phyloP scores from a whole-genome alignment of 2,113 vertebrate species.

The Mus musculus region DNA sequence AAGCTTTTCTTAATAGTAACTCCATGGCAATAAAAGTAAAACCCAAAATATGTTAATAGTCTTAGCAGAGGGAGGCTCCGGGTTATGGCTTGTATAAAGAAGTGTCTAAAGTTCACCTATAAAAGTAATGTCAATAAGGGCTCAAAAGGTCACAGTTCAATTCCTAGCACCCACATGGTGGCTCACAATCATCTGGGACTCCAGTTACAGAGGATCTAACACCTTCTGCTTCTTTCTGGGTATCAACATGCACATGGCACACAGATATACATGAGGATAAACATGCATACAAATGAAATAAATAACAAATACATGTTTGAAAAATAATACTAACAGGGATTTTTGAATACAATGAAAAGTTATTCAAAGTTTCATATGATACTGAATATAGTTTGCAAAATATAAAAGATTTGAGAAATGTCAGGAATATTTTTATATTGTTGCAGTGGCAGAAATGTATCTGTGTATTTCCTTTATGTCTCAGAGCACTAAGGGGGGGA shows the following conservation, averaged over 20 bases:
- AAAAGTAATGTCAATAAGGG: neutral
- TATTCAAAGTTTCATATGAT: neutral
- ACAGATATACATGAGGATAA: neutral
- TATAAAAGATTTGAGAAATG: neutral
- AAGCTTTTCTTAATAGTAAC: neutral
- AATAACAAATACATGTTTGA: neutral
- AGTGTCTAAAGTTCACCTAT: neutral
- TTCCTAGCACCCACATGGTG: neutral
- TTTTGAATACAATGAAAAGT: neutral
- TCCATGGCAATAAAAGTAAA: neutral
- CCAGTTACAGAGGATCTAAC: neutral
- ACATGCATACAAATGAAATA: neutral
- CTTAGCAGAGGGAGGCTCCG: neutral
- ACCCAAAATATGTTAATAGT: neutral
- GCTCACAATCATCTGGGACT: neutral
- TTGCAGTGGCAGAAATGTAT: neutral
- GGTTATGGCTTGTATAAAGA: neutral
- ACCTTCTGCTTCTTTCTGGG: neutral
- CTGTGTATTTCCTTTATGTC: neutral
- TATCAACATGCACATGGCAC: neutral
- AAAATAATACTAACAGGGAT: neutral
- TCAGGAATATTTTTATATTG: neutral
- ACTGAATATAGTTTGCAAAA: neutral
- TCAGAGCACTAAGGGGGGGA: neutral
- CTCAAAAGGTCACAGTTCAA: neutral